Conservation (phyloP, 1,140 invertebrate genomes). For the Bombus cullumanus region DNA sequence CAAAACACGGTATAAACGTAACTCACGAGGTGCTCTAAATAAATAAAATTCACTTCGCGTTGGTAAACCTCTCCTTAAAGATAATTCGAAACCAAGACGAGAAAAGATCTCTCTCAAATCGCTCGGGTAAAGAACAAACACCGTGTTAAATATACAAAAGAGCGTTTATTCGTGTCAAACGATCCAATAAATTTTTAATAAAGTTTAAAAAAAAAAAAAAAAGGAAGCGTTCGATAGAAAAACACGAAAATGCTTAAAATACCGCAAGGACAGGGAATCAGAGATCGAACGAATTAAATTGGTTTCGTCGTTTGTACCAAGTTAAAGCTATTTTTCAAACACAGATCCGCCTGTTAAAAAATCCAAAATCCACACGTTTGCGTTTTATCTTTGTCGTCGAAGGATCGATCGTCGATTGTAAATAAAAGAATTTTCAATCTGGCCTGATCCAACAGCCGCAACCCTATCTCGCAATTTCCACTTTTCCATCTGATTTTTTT, state of each 20-base stretch:
- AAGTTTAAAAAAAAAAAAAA: background rate
- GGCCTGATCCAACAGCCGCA: background rate
- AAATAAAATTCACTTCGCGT: too few species aligned
- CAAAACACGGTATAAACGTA: background rate
- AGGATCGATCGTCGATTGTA: conserved; percentile 11
- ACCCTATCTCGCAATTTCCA: background rate
- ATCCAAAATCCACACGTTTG: background rate
- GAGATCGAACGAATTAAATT: background rate
- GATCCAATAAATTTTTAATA: background rate
- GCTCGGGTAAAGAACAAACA: too few species aligned
- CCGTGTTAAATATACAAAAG: too few species aligned
- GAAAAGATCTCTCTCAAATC: background rate
- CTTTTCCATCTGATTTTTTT: conserved; percentile 11
- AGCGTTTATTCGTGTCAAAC: too few species aligned
- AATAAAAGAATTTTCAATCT: conserved; percentile 39
- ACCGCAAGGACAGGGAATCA: background rate
- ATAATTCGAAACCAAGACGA: background rate
- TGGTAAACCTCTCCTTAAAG: too few species aligned
- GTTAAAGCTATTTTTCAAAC: background rate
- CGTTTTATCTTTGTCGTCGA: background rate
- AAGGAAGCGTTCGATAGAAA: background rate
- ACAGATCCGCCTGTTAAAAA: background rate
- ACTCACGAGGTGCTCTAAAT: background rate
- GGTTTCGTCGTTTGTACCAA: background rate
- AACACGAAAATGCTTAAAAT: background rate